Evolutionary conservation across 2,113 vertebrate genomes (phyloP), one percentile per base, ranked within the genome.

Genomic region (Calonectris borealis): DNA sequence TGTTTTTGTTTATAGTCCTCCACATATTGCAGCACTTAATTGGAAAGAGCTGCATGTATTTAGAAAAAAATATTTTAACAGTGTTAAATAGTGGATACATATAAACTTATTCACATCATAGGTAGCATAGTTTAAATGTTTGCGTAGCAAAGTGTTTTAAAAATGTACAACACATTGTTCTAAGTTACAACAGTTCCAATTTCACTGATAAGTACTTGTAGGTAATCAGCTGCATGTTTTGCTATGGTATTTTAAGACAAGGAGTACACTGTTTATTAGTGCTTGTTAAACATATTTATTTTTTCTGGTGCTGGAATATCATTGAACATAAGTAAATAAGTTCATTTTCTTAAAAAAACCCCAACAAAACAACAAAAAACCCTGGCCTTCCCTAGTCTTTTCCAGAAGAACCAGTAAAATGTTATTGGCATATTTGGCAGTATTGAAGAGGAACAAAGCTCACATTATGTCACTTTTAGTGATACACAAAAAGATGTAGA

Each of bases 221-320:
- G 13, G 11, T 65, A 44, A 32, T 61, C 22, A 18, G 6, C 31
- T 66, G 10, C 6, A 32, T 61, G 11, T 24, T 76, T 76, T 78
- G 7, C 16, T 76, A 9, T 6, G 4, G 13, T 62, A 20, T 61
- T 66, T 86, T 62, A 76, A 76, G 24, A 71, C 17, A 66, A 52
- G 2, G 4, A 70, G 3, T 22, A n/a, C 6, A 44, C 0, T 1
- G 5, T 75, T 70, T n/a, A 10, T 40, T 64, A 55, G 3, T 40
- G 46, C 24, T n/a, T 87, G 5, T 44, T 79, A 52, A 61, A 60
- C 1, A 10, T 44, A n/a, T 34, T 66, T 71, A 9, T 44, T 85
- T 82, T 85, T 92, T 65, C 22, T 49, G 5, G 7, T 75, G 46
- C 11, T 3, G 4, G 4, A 9, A 15, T 62, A 60, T 38, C 5